Conservation (phyloP, 1,140 invertebrate species). For the Drosophila lini region DNA sequence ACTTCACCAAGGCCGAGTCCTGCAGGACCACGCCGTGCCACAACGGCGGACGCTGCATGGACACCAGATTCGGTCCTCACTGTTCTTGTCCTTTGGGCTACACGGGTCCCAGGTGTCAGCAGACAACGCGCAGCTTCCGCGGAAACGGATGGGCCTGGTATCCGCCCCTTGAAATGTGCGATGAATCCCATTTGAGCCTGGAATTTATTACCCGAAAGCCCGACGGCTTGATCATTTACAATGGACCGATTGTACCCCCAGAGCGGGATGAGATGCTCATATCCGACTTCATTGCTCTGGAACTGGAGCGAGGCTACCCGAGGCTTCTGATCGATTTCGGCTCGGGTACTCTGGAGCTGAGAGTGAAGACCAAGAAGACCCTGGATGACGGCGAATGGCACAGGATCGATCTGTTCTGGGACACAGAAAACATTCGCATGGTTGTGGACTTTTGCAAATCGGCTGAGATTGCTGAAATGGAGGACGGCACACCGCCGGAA, state of each 20-base stretch:
- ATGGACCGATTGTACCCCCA: conserved; percentile 97
- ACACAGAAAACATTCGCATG: conserved; percentile 95
- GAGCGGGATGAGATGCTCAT: conserved; percentile 95
- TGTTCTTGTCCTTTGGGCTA: conserved; percentile 96
- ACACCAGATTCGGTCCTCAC: conserved; percentile 93
- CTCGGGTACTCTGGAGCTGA: conserved; percentile 94
- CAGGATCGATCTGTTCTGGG: conserved; percentile 97
- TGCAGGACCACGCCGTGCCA: conserved; percentile 96
- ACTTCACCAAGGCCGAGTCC: conserved; percentile 94
- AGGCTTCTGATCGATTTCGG: conserved; percentile 97
- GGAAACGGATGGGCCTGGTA: conserved; percentile 98
- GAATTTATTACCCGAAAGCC: conserved; percentile 96
- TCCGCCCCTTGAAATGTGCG: conserved; percentile 97
- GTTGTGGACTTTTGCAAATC: conserved; percentile 96
- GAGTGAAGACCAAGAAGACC: conserved; percentile 93
- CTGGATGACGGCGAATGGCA: conserved; percentile 98
- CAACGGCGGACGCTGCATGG: conserved; percentile 97
- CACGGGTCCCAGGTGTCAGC: conserved; percentile 97
- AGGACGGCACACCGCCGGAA: conserved; percentile 93
- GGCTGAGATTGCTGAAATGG: conserved; percentile 93
- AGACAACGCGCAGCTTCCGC: conserved; percentile 96
- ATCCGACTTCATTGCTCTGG: conserved; percentile 97
- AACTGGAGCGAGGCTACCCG: conserved; percentile 95
- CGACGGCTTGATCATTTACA: conserved; percentile 97
- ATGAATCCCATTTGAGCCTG: conserved; percentile 96